Evolutionary conservation across 2,113 vertebrate genomes (phyloP).

Genomic region (Lampris incognitus): DNA sequence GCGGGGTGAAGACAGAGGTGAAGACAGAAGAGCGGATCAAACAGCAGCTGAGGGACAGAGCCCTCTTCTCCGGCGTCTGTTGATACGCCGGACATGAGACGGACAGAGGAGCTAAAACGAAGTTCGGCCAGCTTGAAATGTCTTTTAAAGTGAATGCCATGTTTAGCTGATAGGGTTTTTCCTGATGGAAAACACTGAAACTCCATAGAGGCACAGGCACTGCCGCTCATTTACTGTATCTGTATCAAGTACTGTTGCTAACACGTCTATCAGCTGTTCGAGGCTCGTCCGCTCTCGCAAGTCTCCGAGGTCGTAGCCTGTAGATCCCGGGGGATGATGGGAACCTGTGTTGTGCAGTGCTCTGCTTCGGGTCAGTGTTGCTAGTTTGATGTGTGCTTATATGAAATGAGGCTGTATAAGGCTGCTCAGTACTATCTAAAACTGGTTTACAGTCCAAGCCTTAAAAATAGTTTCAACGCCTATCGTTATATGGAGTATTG

Average conservation of each 20-base stretch:
- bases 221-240: conserved; percentile 20
- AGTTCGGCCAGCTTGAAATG: not conserved
- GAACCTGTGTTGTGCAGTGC: conserved; percentile 48
- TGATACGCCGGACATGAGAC: conserved; percentile 54
- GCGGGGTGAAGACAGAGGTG: conserved; percentile 50
- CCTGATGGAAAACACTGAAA: conserved; percentile 7
- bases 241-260: conserved; percentile 15
- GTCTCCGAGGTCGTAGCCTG: conserved; percentile 39
- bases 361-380: conserved; percentile 54
- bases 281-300: not conserved
- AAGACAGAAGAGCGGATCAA: conserved; percentile 69
- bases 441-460: conserved; percentile 43
- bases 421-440: conserved; percentile 14
- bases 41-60: conserved; percentile 61
- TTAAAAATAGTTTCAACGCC: conserved; percentile 40
- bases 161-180: conserved; percentile 14
- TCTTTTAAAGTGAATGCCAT: conserved; percentile 5
- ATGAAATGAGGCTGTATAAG: conserved; percentile 11
- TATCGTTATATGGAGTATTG: conserved; percentile 33
- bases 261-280: conserved; percentile 17
- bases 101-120: conserved; percentile 2
- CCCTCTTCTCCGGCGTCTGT: conserved; percentile 80
- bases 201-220: not conserved
- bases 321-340: conserved; percentile 1
- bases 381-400: conserved; percentile 39